Evolutionary conservation across 2,888 invertebrate species (phyloP), one percentile per base, ranked within the genome.

Genomic region (Herminia tarsipennalis): DNA sequence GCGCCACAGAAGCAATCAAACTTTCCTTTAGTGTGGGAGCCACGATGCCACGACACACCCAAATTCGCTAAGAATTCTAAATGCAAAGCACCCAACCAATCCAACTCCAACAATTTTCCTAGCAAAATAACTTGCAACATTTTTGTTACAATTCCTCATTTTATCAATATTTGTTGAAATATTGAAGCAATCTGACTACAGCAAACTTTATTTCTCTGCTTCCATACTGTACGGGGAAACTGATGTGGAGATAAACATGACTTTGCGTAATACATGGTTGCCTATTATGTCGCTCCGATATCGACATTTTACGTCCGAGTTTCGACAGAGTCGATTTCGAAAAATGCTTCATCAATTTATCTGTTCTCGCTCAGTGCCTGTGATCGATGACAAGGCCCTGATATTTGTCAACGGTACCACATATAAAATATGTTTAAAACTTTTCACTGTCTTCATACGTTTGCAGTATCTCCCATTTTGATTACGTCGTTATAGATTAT

Each of bases 291-390:
- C 52, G 59, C 56, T 29, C 27, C 44, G 46, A 66, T 64, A 69
- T 66, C 72, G 53, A 62, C 67, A 66, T 63, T 64, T 67, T 58
- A 51, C 56, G 61, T 59, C 57, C 60, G 40, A 40, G 46, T 49
- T 46, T 64, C 43, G 50, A 33, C 53, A 51, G 55, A 60, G 63
- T 58, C 62, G 71, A 73, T 76, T 71, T 59, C 70, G 68, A 81
- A 81, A 82, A 80, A 80, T 76, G 78, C 75, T 76, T 76, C 75
- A 75, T 78, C 78, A 81, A 81, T 81, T 80, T 77, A 76, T 76
- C 74, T 75, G 77, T 80, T 80, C 78, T 70, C 70, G 77, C 70
- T 76, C 78, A 76, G 62, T 72, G 74, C 68, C 52, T 56, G 67
- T 82, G 83, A 85, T 83, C 72, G 80, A 84, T 82, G 79, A 76